Conservation (phyloP, 2,113 vertebrate genomes). For the Rhinoderma darwinii region DNA sequence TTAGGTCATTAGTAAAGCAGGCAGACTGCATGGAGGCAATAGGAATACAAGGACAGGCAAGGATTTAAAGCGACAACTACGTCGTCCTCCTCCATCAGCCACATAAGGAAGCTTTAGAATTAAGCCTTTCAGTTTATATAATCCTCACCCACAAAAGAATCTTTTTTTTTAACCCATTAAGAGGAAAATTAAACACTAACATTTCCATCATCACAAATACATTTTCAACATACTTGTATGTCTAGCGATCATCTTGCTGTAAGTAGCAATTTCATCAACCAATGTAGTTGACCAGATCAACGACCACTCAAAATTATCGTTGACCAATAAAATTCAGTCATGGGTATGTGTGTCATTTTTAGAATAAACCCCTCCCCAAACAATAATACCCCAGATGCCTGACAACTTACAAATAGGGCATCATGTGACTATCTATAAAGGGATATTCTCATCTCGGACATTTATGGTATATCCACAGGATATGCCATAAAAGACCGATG, state of each 20-base stretch:
- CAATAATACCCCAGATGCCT: no score
- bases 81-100: neutral
- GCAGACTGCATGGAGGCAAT: conserved; percentile 3
- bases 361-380: neutral
- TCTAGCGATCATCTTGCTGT: neutral
- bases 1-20: conserved; percentile 26
- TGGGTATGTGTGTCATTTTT: neutral
- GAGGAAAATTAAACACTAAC: neutral
- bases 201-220: neutral
- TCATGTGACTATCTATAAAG: no score
- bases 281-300: neutral
- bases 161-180: neutral
- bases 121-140: neutral
- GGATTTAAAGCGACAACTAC: neutral
- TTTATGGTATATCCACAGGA: no score
- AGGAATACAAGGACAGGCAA: conserved; percentile 20
- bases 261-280: no score
- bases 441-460: no score
- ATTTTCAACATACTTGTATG: neutral
- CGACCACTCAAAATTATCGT: neutral
- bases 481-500: no score
- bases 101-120: neutral
- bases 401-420: no score
- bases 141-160: neutral
- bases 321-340: neutral